These are phyloP conservation scores for Pseudomyrmex pallidus DNA, from an alignment of 1,140 invertebrate genomes.

Conservation along the genomic window DNA sequence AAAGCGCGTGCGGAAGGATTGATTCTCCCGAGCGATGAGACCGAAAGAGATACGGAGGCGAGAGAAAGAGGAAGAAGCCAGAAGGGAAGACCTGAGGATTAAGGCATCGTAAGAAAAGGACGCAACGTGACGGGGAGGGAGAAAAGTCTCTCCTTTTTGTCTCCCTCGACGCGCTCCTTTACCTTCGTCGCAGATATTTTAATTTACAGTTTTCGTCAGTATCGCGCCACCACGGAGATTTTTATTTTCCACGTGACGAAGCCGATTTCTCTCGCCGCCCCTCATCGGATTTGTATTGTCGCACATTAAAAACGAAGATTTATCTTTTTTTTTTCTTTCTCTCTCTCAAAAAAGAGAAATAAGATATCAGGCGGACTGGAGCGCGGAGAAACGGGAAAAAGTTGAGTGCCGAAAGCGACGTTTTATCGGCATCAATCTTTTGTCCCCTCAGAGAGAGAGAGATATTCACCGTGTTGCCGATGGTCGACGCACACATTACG, in stretches of 20 bases:
- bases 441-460: conserved; percentile 14
- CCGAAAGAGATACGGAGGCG: conserved; percentile 41
- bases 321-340: background rate
- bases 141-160: conserved; percentile 34
- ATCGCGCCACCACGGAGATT: conserved; percentile 60
- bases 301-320: conserved; percentile 6
- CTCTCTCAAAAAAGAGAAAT: background rate
- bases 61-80: background rate
- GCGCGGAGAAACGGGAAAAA: too few relatives aligned
- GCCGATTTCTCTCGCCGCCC: background rate
- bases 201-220: conserved; percentile 75
- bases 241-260: conserved; percentile 61
- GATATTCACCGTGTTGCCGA: conserved; percentile 42
- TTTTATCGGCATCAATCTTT: conserved; percentile 71
- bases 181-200: conserved; percentile 69
- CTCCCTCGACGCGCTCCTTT: conserved; percentile 51
- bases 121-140: background rate
- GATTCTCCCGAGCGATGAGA: conserved; percentile 66
- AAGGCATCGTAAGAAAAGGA: conserved; percentile 21
- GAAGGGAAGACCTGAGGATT: conserved; percentile 49
- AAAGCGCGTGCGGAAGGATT: conserved; percentile 72
- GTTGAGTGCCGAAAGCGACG: conserved; percentile 49
- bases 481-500: conserved; percentile 54
- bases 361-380: background rate
- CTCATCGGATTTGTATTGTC: conserved; percentile 58